phyloP scores from a whole-genome alignment of 2,113 vertebrate species.

The Chaetura pelagica region DNA sequence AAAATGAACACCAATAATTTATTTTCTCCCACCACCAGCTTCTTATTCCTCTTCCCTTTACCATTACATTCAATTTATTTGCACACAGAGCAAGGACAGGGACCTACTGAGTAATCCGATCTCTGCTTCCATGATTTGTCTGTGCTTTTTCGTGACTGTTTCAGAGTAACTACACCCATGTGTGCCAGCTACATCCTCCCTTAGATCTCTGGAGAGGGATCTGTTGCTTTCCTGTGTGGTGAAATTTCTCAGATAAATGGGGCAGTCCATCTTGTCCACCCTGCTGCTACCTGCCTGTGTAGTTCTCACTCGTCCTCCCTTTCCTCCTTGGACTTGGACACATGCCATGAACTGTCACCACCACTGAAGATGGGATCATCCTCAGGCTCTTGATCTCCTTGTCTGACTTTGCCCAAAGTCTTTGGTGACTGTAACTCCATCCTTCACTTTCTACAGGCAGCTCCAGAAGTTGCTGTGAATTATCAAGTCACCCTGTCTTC shows the following conservation, averaged over 20 bases:
- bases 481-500: slow-evolving; percentile 24
- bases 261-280: slow-evolving; percentile 13
- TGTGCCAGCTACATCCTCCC: neutral
- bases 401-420: neutral
- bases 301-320: neutral
- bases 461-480: neutral
- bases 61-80: neutral
- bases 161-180: accelerated
- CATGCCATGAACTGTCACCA: neutral
- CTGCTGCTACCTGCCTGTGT: neutral
- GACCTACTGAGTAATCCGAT: neutral
- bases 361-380: neutral
- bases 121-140: neutral
- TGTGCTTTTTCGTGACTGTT: neutral
- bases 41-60: neutral
- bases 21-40: neutral
- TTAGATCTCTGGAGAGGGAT: neutral
- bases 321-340: neutral
- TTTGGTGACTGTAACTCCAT: neutral
- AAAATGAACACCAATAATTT: neutral
- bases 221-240: neutral
- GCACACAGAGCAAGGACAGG: neutral
- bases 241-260: neutral
- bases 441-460: neutral
- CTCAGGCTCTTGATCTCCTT: neutral